phyloP scores from a whole-genome alignment of 2,113 vertebrate genomes.

The Prunella himalayana region DNA sequence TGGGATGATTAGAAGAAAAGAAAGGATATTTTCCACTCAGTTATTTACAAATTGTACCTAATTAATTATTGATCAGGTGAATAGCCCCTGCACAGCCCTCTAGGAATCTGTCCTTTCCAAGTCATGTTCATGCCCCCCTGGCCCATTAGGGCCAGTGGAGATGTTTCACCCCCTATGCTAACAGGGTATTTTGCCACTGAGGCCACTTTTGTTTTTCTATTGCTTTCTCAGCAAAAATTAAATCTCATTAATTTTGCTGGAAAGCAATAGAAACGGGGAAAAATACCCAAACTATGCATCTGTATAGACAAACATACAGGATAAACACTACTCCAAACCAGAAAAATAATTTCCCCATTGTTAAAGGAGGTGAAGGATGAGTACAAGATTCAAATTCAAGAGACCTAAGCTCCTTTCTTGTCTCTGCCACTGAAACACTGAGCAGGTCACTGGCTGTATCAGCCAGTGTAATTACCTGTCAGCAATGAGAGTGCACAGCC shows the following conservation, averaged over 20 bases:
- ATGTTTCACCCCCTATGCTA: background rate
- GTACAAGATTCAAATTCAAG: background rate
- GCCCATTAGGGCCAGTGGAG: background rate
- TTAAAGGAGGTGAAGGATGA: background rate
- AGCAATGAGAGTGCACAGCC: background rate
- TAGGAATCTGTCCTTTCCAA: background rate
- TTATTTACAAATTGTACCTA: conserved; percentile 39
- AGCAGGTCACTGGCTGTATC: background rate
- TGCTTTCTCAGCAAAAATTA: background rate
- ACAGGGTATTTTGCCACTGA: background rate
- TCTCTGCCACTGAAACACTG: background rate
- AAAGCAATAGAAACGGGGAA: background rate
- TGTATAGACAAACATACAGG: background rate
- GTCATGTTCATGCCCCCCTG: background rate
- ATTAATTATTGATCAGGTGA: conserved; percentile 27
- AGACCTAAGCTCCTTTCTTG: background rate
- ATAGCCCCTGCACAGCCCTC: background rate
- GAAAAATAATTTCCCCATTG: background rate
- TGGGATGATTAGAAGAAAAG: conserved; percentile 21
- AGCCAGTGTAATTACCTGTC: background rate
- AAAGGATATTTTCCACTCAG: conserved; percentile 36
- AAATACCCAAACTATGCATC: background rate
- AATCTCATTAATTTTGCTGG: background rate
- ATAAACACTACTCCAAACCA: background rate
- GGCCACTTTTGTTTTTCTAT: background rate